Base-by-base conservation (phyloP, 2,797 vertebrate genomes). In the Gymnodraco acuticeps region DNA sequence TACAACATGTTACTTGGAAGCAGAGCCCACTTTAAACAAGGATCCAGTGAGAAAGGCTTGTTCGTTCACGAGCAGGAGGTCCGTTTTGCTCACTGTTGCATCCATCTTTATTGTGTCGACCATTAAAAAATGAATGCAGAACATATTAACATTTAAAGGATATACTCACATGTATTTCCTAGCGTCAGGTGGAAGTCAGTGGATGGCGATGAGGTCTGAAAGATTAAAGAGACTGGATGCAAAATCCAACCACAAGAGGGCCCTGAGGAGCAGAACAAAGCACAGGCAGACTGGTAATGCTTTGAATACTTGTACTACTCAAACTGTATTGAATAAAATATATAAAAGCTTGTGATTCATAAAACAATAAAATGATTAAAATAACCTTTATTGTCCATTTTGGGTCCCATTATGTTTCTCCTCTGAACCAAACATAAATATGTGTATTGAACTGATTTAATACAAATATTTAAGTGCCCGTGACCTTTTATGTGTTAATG, bases 1-100 rank as follows among this genome's bases (percentile, higher is more conserved):
- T 89, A 70, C 58, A 70, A 85, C 62, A 1, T 87, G 85, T 47
- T 11, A 82, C 64, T 75, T 92, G 68, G 76, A 85, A 53, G 84
- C 79, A 33, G 81, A 65, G 41, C 65, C 72, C 17, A 2, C 60
- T 43, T 80, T 68, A 19, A 51, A 68, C 11, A 52, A 2, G 16
- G 13, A 79, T 5, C 62, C n/a, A 1, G 27, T 56, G 64, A 87
- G 75, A 66, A 87, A 60, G 53, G 78, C 75, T 31, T 88, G 84
- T 41, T 87, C 53, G 5, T 82, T 79, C 9, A 70, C 20, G 1
- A 43, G 45, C 3, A 63, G 75, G 31, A 82, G 81, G 87, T 86
- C n/a, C 1, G 59, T 65, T 50, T 61, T 47, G 12, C 23, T 27
- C 23, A 27, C 23, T 27, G 46, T 62, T 52, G 33, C 10, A 43